These are phyloP conservation scores for Drosophila borealis DNA, from an alignment of 2,888 invertebrate species.

Conservation along the genomic window DNA sequence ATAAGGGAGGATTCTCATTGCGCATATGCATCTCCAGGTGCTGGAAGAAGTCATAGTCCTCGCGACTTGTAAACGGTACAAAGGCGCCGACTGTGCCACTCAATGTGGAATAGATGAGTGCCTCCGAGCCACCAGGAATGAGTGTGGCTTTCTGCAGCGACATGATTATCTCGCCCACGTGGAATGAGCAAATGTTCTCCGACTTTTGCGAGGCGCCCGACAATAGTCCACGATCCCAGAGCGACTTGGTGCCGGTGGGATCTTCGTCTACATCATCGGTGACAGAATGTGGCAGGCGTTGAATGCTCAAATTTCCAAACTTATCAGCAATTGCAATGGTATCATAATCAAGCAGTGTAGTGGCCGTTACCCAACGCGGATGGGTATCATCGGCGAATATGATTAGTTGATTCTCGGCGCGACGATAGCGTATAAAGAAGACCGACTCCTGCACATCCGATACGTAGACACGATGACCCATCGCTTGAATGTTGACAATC, in stretches of 20 bases:
- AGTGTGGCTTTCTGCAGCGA: slow-evolving; percentile 98
- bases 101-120: slow-evolving; percentile 97
- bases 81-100: slow-evolving; percentile 97
- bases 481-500: slow-evolving; percentile 96
- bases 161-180: slow-evolving; percentile 97
- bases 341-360: slow-evolving; percentile 96
- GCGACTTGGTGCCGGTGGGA: slow-evolving; percentile 98
- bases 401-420: slow-evolving; percentile 98
- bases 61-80: slow-evolving; percentile 96
- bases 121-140: slow-evolving; percentile 98
- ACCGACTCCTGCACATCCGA: slow-evolving; percentile 99
- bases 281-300: slow-evolving; percentile 94
- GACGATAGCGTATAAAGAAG: slow-evolving; percentile 97
- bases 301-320: slow-evolving; percentile 97
- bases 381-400: slow-evolving; percentile 99
- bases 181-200: slow-evolving; percentile 96
- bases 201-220: slow-evolving; percentile 99
- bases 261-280: slow-evolving; percentile 99
- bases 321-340: slow-evolving; percentile 98
- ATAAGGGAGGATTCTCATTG: slow-evolving; percentile 97
- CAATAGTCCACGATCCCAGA: slow-evolving; percentile 97
- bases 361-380: slow-evolving; percentile 97
- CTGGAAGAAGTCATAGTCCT: slow-evolving; percentile 99
- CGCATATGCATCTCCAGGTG: slow-evolving; percentile 99
- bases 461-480: slow-evolving; percentile 97